These are phyloP conservation scores for Caenorhabditis uteleia DNA, from an alignment of 2,888 invertebrate genomes.

Conservation along the genomic window DNA sequence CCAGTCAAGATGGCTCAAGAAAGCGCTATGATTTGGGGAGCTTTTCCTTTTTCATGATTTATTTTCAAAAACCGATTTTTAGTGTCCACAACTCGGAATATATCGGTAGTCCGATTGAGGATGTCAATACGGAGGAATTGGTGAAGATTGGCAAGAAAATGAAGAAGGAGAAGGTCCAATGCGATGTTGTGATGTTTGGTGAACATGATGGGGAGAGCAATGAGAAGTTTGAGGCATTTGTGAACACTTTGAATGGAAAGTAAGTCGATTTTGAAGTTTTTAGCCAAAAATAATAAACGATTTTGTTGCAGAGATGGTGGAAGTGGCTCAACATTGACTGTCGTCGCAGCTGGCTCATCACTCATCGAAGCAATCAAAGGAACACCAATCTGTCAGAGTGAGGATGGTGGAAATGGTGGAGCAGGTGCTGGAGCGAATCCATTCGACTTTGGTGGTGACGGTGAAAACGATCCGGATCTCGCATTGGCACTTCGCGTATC, in stretches of 20 bases:
- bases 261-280: conserved; percentile 27
- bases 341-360: conserved; percentile 93
- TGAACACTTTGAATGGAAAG: conserved; percentile 94
- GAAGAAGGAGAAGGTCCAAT: conserved; percentile 98
- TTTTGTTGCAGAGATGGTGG: conserved; percentile 54
- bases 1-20: conserved; percentile 67
- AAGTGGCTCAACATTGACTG: conserved; percentile 81
- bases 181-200: conserved; percentile 96
- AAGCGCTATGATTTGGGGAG: conserved; percentile 68
- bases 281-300: neutral
- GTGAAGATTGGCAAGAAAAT: conserved; percentile 92
- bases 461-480: conserved; percentile 99
- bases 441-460: conserved; percentile 91
- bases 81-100: conserved; percentile 99
- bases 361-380: conserved; percentile 82
- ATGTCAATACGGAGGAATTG: conserved; percentile 88
- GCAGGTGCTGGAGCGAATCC: conserved; percentile 76
- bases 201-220: conserved; percentile 84
- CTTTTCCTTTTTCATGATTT: no score
- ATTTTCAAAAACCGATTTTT: no score
- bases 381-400: conserved; percentile 90
- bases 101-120: conserved; percentile 91
- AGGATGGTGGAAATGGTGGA: conserved; percentile 76
- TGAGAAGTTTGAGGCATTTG: conserved; percentile 85
- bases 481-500: conserved; percentile 78